These are phyloP conservation scores for Patella caerulea DNA, from an alignment of 2,888 invertebrate species.

Conservation along the genomic window DNA sequence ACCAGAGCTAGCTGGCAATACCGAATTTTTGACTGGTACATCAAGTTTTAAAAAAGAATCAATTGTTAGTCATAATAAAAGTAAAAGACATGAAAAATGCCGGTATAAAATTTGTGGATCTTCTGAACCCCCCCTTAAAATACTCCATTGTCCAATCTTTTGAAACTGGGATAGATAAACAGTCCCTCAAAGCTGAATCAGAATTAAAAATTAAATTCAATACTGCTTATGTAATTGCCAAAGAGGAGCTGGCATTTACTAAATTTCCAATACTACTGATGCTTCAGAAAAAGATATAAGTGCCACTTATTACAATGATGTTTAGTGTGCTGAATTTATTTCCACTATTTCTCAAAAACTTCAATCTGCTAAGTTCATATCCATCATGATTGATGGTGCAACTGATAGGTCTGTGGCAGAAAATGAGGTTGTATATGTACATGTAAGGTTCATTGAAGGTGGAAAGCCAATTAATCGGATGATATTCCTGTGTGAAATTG, in stretches of 20 bases:
- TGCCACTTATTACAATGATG: conserved; percentile 14
- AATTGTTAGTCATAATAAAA: no score
- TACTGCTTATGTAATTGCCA: conserved; percentile 14
- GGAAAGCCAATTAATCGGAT: background rate
- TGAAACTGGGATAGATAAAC: no score
- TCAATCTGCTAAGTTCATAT: background rate
- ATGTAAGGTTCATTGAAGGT: background rate
- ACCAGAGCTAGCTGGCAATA: no score
- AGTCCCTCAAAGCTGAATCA: no score
- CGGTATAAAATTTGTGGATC: no score
- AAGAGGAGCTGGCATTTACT: conserved; percentile 15
- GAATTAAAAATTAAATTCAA: background rate
- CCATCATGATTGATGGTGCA: conserved; percentile 12
- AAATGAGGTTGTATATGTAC: conserved; percentile 6
- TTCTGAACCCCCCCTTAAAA: no score
- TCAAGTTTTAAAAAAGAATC: no score
- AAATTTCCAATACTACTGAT: background rate
- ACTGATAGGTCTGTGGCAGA: conserved; percentile 15
- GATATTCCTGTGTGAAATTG: background rate
- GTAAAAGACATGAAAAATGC: no score
- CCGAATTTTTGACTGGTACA: no score
- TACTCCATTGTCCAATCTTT: no score
- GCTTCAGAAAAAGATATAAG: background rate
- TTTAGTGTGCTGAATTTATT: conserved; percentile 12
- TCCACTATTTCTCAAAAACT: background rate